Evolutionary conservation across 2,113 vertebrate genomes (phyloP).

Genomic region (Capra hircus): DNA sequence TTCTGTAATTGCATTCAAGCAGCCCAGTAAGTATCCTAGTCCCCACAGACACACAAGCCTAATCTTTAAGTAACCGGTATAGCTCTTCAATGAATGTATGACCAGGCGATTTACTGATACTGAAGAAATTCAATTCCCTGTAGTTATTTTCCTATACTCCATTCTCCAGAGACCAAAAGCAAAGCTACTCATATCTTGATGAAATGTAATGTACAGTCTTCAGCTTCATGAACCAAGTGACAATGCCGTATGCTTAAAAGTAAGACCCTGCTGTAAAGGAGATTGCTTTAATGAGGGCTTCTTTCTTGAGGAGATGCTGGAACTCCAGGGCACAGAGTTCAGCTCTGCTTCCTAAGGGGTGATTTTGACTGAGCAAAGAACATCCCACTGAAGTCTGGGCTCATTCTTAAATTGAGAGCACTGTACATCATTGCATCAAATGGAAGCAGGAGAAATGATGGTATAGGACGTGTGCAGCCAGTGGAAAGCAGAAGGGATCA

Average conservation of each 20-base stretch:
- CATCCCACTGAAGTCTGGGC: background rate
- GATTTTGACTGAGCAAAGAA: background rate
- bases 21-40: background rate
- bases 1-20: conserved; percentile 38
- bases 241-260: background rate
- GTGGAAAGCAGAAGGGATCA: background rate
- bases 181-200: background rate
- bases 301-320: background rate
- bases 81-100: background rate
- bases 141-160: conserved; percentile 16
- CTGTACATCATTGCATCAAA: background rate
- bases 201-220: background rate
- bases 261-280: background rate
- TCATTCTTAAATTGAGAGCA: background rate
- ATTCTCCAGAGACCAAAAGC: background rate
- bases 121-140: background rate
- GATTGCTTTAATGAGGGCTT: background rate
- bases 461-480: background rate
- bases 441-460: background rate
- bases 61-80: conserved; percentile 26
- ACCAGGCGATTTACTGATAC: background rate
- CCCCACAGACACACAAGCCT: background rate
- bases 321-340: background rate
- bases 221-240: background rate
- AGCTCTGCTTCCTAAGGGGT: background rate